Conservation (phyloP, 2,888 invertebrate species). For the Acronicta psi region DNA sequence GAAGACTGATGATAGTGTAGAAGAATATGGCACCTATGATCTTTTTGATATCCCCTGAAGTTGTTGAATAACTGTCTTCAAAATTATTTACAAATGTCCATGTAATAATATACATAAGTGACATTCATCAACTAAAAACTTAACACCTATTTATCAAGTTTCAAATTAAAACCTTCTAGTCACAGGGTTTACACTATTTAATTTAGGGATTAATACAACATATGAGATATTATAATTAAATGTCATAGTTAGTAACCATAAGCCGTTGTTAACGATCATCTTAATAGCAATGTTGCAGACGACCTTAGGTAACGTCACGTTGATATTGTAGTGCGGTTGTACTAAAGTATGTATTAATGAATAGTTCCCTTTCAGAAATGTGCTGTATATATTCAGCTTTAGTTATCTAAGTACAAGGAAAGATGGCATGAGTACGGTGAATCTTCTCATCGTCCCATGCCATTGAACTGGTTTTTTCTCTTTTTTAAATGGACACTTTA, state of each 20-base stretch:
- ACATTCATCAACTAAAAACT: background rate
- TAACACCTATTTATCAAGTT: conserved; percentile 3
- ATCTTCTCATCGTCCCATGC: too few species aligned
- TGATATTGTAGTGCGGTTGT: background rate
- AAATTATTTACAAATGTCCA: background rate
- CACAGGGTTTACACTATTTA: conserved; percentile 7
- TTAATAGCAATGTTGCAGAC: conserved; percentile 13
- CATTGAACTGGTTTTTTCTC: too few species aligned
- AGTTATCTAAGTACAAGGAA: too few species aligned
- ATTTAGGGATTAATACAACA: conserved; percentile 16
- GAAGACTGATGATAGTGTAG: too few species aligned
- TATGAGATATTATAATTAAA: conserved; percentile 32
- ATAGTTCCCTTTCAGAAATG: too few species aligned
- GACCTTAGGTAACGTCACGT: conserved; percentile 26
- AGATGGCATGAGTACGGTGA: too few species aligned
- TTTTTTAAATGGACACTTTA: too few species aligned
- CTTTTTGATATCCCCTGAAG: too few species aligned
- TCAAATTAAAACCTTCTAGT: conserved; percentile 11
- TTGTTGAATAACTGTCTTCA: too few species aligned
- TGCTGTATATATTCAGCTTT: too few species aligned
- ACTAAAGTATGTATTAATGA: too few species aligned
- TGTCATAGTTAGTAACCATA: conserved; percentile 16
- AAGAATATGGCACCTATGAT: too few species aligned
- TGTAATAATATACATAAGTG: background rate
- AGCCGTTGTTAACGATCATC: conserved; percentile 25